Evolutionary conservation across 1,140 invertebrate species (phyloP).

Genomic region (Drosophila ambigua): DNA sequence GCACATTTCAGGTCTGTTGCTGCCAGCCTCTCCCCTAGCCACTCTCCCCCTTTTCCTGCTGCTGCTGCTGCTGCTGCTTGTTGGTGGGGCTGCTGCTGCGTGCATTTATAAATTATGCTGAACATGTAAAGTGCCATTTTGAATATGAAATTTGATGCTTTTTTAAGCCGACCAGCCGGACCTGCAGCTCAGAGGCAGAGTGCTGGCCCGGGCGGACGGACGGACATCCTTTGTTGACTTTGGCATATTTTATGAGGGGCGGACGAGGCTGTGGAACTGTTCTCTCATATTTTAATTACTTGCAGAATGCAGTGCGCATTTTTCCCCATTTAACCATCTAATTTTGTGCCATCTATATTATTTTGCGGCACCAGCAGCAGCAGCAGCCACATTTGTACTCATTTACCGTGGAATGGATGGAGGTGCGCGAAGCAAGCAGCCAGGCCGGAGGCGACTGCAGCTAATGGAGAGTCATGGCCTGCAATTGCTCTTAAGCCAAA

Average conservation of each 20-base stretch:
- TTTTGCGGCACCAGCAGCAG: conserved; percentile 13
- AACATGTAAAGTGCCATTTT: conserved; percentile 84
- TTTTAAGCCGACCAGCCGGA: conserved; percentile 74
- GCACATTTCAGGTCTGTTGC: conserved; percentile 73
- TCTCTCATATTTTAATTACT: conserved; percentile 78
- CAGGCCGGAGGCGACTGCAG: conserved; percentile 17
- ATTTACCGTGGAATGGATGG: conserved; percentile 23
- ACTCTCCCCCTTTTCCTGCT: conserved; percentile 19
- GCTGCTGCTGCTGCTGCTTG: conserved; percentile 24
- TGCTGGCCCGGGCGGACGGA: background rate
- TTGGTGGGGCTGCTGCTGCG: conserved; percentile 38
- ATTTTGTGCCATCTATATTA: conserved; percentile 59
- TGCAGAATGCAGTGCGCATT: conserved; percentile 70
- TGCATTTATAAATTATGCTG: conserved; percentile 84
- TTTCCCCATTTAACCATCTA: conserved; percentile 60
- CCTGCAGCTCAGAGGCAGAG: conserved; percentile 17
- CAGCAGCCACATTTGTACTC: conserved; percentile 59
- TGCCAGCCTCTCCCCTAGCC: conserved; percentile 12
- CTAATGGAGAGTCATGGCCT: conserved; percentile 48
- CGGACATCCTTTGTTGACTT: conserved; percentile 54
- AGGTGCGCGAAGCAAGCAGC: conserved; percentile 14
- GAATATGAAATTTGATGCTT: conserved; percentile 84
- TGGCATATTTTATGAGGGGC: conserved; percentile 58
- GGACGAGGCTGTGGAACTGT: conserved; percentile 7
- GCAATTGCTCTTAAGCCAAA: conserved; percentile 28